These are phyloP conservation scores for Platynereis dumerilii DNA, from an alignment of 2,888 invertebrate genomes.

Conservation along the genomic window DNA sequence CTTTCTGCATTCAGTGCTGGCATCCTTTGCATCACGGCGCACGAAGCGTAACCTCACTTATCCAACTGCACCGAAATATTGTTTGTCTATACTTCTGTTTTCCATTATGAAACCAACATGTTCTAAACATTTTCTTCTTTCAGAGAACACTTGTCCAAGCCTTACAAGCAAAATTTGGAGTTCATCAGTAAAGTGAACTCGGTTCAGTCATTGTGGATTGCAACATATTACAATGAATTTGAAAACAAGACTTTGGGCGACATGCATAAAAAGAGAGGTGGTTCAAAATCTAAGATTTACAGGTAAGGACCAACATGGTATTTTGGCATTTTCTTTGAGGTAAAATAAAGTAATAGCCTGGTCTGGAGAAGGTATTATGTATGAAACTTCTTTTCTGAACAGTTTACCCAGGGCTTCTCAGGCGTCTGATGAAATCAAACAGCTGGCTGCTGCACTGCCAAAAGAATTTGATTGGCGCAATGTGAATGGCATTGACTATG, in stretches of 20 bases:
- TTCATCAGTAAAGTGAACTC: conserved; percentile 62
- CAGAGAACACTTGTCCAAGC: not conserved
- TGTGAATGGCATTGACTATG: conserved; percentile 54
- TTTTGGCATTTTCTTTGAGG: not conserved
- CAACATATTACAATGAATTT: conserved; percentile 60
- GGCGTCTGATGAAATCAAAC: conserved; percentile 41
- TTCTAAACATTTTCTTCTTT: no score
- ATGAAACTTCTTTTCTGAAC: no score
- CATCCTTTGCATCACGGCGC: no score
- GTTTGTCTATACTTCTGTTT: no score
- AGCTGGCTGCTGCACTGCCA: conserved; percentile 44
- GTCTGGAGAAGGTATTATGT: no score
- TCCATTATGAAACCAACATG: no score
- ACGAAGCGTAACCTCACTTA: no score
- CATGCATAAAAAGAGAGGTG: conserved; percentile 61
- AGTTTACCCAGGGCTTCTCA: conserved; percentile 48
- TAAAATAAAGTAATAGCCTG: not conserved
- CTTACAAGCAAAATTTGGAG: conserved; percentile 38
- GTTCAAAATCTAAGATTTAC: conserved; percentile 43
- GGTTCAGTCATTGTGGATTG: conserved; percentile 63
- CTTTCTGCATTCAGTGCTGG: no score
- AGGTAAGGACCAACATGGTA: not conserved
- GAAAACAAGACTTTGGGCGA: conserved; percentile 56
- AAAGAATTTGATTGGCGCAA: conserved; percentile 60
- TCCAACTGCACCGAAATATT: no score